Evolutionary conservation across 2,113 vertebrate genomes (phyloP), one percentile per base, ranked within the genome.

Genomic region (Dipodomys merriami): DNA sequence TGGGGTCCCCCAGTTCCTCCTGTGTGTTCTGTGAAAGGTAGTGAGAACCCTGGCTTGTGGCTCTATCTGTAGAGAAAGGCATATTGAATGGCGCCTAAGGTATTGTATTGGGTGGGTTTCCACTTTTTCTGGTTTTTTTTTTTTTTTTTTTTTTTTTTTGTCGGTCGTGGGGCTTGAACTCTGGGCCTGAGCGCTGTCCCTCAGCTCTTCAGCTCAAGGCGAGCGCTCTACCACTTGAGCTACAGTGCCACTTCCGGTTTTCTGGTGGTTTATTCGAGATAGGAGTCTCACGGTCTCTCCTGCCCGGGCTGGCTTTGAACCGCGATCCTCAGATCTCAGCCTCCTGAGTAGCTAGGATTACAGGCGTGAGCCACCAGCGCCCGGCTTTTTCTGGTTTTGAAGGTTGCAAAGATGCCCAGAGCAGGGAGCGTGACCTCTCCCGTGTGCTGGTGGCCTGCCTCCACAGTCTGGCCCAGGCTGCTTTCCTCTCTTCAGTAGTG

Each of bases 311-410:
- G n/a, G n/a, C n/a, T n/a, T n/a, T n/a, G n/a, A n/a, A n/a, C n/a
- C n/a, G n/a, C n/a, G n/a, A n/a, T n/a, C n/a, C n/a, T n/a, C n/a
- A n/a, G n/a, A n/a, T n/a, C n/a, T n/a, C n/a, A n/a, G n/a, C n/a
- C n/a, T n/a, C n/a, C n/a, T n/a, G n/a, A n/a, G n/a, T n/a, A n/a
- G n/a, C n/a, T n/a, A n/a, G n/a, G n/a, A n/a, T n/a, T n/a, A n/a
- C n/a, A n/a, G n/a, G n/a, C n/a, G n/a, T n/a, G n/a, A n/a, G n/a
- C n/a, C n/a, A n/a, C n/a, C n/a, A n/a, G n/a, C n/a, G n/a, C n/a
- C n/a, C n/a, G n/a, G n/a, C 83, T 78, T 84, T 83, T 64, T 57
- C 64, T 73, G 3, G 35, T 86, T 90, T 81, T 79, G 91, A 77
- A 84, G 20, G 64, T 65, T 85, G 73, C 79, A 49, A 6, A 89